Evolutionary conservation across 1,140 invertebrate species (phyloP).

Genomic region (Penaeus vannamei): DNA sequence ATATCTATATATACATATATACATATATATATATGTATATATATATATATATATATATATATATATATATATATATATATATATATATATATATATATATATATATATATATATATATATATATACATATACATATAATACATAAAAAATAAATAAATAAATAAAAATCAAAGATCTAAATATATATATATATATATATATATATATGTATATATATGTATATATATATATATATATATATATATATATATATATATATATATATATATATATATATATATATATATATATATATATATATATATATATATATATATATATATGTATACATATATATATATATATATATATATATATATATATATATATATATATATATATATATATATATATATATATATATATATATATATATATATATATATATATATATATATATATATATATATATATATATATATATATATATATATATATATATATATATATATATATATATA

Average conservation of each 20-base stretch:
- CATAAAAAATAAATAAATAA: neutral
- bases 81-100: slow-evolving; percentile 16
- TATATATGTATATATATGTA: slow-evolving; percentile 16
- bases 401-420: neutral
- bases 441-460: neutral
- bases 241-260: slow-evolving; percentile 16
- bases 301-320: slow-evolving; percentile 16
- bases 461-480: no score
- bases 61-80: slow-evolving; percentile 16
- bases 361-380: slow-evolving; percentile 16
- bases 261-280: slow-evolving; percentile 10
- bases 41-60: slow-evolving; percentile 16
- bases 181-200: slow-evolving; percentile 16
- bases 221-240: slow-evolving; percentile 16
- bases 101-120: slow-evolving; percentile 16
- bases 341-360: no score
- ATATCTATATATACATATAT: no score
- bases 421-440: neutral
- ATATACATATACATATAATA: neutral
- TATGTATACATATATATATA: no score
- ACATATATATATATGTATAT: slow-evolving; percentile 14
- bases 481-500: neutral
- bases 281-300: slow-evolving; percentile 16
- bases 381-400: slow-evolving; percentile 16
- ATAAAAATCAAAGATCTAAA: neutral